Percentiles rank a stretch among this genome's conserved stretches.
Evolutionary conservation across 2,888 invertebrate species (phyloP).

Genomic region (Erebia epiphron): DNA sequence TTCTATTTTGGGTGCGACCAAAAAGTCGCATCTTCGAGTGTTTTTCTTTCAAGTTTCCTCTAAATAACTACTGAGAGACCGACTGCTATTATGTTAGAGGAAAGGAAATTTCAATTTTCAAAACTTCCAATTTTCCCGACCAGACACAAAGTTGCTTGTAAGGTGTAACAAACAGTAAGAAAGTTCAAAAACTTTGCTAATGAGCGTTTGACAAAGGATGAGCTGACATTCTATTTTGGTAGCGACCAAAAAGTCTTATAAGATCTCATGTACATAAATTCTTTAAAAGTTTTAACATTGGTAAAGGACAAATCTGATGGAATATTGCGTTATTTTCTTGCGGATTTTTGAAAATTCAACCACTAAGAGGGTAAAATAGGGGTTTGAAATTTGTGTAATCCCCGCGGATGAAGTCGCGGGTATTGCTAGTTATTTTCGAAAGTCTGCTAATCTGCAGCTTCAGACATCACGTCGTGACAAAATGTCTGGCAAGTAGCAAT

Average conservation of each 20-base stretch:
- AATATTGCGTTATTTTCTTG: too few species aligned
- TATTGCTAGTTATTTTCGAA: neutral
- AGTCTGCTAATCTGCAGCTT: neutral
- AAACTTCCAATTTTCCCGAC: neutral
- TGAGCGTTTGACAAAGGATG: conserved; percentile 14
- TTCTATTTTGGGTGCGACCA: conserved; percentile 26
- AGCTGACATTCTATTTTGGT: conserved; percentile 8
- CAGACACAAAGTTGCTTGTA: conserved; percentile 10
- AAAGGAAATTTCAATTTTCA: neutral
- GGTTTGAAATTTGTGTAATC: too few species aligned
- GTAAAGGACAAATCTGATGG: neutral
- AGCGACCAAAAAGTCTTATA: neutral
- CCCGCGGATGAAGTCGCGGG: too few species aligned
- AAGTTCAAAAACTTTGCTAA: conserved; percentile 20
- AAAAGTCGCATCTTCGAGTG: conserved; percentile 12
- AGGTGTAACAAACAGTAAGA: conserved; percentile 6
- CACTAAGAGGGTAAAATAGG: too few species aligned
- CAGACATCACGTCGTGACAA: conserved; percentile 18
- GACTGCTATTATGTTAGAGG: neutral
- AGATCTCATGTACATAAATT: neutral
- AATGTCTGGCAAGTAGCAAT: conserved; percentile 13
- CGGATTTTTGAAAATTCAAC: too few species aligned
- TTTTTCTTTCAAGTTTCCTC: conserved; percentile 1
- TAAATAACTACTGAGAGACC: conserved; percentile 9
- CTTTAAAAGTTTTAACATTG: neutral